phyloP scores from a whole-genome alignment of 2,888 invertebrate genomes.

The Stramonita haemastoma region DNA sequence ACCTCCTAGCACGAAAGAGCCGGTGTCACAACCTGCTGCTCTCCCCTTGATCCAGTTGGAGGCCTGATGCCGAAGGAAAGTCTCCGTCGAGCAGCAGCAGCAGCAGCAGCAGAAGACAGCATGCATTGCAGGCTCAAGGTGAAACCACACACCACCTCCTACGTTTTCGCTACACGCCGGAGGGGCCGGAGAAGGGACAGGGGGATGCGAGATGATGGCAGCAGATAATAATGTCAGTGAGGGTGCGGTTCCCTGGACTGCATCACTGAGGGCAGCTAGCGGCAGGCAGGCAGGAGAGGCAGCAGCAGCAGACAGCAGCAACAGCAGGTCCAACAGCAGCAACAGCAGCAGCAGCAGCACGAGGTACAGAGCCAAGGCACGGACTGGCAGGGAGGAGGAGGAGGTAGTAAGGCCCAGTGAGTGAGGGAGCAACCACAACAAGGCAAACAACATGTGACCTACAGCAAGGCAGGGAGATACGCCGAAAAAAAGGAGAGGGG shows the following conservation, averaged over 20 bases:
- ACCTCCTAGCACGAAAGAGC: constrained; percentile 31
- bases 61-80: constrained; percentile 20
- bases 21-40: constrained; percentile 37
- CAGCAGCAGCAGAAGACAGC: neutral
- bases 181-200: neutral
- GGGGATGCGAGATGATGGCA: neutral
- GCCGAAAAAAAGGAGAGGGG: too few species aligned
- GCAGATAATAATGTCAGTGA: neutral
- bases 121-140: neutral
- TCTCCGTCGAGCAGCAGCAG: neutral
- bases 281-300: neutral
- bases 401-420: neutral
- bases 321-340: neutral
- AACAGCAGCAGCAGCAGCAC: neutral
- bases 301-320: neutral
- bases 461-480: too few species aligned
- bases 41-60: constrained; percentile 33
- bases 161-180: neutral
- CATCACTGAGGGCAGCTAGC: neutral
- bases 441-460: too few species aligned
- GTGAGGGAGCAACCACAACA: too few species aligned
- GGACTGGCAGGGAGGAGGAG: neutral
- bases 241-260: neutral
- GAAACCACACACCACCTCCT: constrained; percentile 18
- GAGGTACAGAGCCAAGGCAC: neutral